Base-by-base conservation (phyloP, 1,140 invertebrate genomes). In the Samia ricini region DNA sequence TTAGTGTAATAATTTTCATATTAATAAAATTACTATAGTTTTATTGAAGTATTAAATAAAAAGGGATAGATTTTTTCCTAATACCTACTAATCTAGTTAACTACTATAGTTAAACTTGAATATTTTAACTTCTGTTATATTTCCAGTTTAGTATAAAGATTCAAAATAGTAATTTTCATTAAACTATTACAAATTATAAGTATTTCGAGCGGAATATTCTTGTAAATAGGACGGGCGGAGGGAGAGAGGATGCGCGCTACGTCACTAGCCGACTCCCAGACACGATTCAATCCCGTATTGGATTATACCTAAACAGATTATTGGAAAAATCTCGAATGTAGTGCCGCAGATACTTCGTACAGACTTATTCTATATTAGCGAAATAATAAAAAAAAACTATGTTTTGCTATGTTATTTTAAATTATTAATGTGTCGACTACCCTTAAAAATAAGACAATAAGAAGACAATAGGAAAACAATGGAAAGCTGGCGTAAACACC, bases 241-340 rank as follows among this genome's bases (percentile, higher is more conserved):
- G 33, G 33, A 12, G n/a, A n/a, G n/a, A n/a, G n/a, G 33, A 15
- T 42, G 33, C 12, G 33, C 33, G 33, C 33, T 10, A 15, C 8
- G 12, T 42, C 15, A 0, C 15, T 42, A 42, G 4, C n/a, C 15
- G 1, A 6, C 51, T 22, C 51, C 15, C 51, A 23, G 7, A 52
- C 33, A 42, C 33, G 33, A 42, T 42, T 42, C 33, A 42, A 42
- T 56, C n/a, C 23, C 42, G 68, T 52, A 76, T 69, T 71, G 57
- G 66, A 73, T 71, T 71, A 73, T 58, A 62, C 21, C 63, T 69
- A 74, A 79, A 65, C 69, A 64, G 66, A 76, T 77, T 77, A 81
- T 81, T 66, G 75, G 72, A 77, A 77, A 81, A 76, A 75, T 72
- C 67, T 66, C 67, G 60, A 60, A 36, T 63, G 24, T 50, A 56